Evolutionary conservation across 2,113 vertebrate genomes (phyloP).

Genomic region (Candoia aspera): DNA sequence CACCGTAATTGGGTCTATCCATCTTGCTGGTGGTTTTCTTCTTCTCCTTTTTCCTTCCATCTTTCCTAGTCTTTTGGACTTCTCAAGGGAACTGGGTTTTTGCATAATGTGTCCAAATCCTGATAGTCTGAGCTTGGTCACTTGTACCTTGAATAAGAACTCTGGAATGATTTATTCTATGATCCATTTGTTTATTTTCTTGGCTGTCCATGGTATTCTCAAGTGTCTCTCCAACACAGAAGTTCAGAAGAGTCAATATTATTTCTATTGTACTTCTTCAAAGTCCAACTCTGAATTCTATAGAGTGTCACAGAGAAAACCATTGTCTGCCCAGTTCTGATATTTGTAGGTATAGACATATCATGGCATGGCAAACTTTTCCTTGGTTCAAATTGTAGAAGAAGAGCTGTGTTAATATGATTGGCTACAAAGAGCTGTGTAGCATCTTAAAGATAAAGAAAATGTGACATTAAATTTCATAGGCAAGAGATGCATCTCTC

Average conservation of each 20-base stretch:
- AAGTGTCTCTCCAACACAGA: not conserved
- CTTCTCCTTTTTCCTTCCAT: not conserved
- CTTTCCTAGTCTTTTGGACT: not conserved
- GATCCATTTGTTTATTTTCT: not conserved
- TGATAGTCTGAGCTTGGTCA: not conserved
- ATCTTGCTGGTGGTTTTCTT: not conserved
- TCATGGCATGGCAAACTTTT: not conserved
- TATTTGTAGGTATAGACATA: not conserved
- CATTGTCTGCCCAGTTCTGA: not conserved
- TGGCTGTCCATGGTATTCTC: not conserved
- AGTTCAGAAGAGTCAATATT: not conserved
- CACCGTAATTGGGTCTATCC: not conserved
- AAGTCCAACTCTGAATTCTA: not conserved
- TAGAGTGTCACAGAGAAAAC: not conserved
- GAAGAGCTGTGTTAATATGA: not conserved
- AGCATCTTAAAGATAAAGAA: not conserved
- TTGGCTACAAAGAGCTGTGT: not conserved
- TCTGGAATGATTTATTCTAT: not conserved
- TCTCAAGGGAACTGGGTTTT: not conserved
- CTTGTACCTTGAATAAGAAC: not conserved
- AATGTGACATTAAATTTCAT: not conserved
- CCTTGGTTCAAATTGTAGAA: not conserved
- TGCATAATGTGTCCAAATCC: not conserved
- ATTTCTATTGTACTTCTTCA: not conserved
- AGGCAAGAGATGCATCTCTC: not conserved